phyloP scores from a whole-genome alignment of 2,113 vertebrate species.

The Nipponia nippon region DNA sequence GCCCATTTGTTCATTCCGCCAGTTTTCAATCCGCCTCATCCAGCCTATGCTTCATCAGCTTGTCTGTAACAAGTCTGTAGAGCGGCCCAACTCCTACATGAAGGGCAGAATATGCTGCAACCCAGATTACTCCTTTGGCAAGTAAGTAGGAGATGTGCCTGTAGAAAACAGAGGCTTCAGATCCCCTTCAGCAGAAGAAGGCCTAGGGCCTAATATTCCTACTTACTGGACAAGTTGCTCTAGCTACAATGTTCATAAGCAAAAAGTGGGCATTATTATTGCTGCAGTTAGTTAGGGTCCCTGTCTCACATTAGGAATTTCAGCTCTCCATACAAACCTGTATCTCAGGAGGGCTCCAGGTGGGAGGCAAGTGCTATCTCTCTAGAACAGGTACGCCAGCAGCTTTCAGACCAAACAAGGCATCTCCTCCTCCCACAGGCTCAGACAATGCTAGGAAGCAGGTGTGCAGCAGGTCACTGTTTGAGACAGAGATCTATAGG shows the following conservation, averaged over 20 bases:
- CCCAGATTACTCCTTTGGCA: neutral
- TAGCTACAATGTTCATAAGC: neutral
- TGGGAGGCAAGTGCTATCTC: neutral
- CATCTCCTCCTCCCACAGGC: neutral
- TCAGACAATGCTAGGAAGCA: neutral
- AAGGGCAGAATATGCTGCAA: neutral
- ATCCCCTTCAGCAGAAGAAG: neutral
- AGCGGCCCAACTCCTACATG: neutral
- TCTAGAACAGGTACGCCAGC: neutral
- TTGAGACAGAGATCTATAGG: neutral
- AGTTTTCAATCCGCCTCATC: neutral
- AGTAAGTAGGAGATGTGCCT: neutral
- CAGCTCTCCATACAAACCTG: neutral
- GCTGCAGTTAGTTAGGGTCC: neutral
- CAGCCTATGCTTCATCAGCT: rapidly evolving
- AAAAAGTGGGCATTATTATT: neutral
- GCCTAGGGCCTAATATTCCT: neutral
- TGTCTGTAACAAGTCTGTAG: neutral
- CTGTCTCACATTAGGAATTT: neutral
- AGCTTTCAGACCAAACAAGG: neutral
- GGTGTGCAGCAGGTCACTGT: neutral
- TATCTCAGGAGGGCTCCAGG: neutral
- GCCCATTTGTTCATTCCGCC: neutral
- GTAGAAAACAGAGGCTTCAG: neutral
- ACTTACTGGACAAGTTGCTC: neutral